phyloP scores from a whole-genome alignment of 2,113 vertebrate genomes.

The Pomatostomus ruficeps region DNA sequence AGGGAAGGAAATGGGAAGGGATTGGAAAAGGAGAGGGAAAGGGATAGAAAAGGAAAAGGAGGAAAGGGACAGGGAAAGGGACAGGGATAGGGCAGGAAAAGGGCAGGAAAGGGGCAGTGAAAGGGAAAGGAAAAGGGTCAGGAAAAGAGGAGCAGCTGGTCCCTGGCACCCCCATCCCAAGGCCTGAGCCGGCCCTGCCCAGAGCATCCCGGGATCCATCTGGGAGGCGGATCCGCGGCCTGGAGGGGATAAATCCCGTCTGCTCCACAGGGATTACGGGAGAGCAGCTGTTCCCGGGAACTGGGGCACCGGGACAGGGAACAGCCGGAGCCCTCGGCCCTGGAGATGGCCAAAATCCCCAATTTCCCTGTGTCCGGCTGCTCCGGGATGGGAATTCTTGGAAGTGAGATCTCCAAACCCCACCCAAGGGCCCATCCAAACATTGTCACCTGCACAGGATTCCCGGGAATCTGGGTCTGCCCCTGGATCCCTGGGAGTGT shows the following conservation, averaged over 20 bases:
- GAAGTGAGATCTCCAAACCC: neutral
- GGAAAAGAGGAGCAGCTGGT: neutral
- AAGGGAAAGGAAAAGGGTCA: neutral
- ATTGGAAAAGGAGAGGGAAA: no score
- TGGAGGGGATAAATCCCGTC: neutral
- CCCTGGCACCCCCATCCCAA: rapidly evolving
- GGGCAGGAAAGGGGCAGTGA: rapidly evolving
- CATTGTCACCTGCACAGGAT: rapidly evolving
- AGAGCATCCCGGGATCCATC: rapidly evolving
- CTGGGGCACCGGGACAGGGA: neutral
- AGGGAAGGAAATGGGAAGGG: no score
- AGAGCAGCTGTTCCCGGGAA: neutral
- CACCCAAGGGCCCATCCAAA: neutral
- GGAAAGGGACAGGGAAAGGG: rapidly evolving
- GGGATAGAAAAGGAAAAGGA: rapidly evolving
- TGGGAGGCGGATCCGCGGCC: neutral
- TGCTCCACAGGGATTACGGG: neutral
- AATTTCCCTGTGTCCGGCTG: rapidly evolving
- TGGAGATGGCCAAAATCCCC: rapidly evolving
- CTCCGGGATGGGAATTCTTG: neutral
- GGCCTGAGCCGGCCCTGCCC: neutral
- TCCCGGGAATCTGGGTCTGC: neutral
- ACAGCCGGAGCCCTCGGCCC: rapidly evolving
- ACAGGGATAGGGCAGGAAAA: rapidly evolving
- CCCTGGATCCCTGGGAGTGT: neutral